Evolutionary conservation across 2,797 vertebrate genomes (phyloP).

Genomic region (Babyrousa celebensis): DNA sequence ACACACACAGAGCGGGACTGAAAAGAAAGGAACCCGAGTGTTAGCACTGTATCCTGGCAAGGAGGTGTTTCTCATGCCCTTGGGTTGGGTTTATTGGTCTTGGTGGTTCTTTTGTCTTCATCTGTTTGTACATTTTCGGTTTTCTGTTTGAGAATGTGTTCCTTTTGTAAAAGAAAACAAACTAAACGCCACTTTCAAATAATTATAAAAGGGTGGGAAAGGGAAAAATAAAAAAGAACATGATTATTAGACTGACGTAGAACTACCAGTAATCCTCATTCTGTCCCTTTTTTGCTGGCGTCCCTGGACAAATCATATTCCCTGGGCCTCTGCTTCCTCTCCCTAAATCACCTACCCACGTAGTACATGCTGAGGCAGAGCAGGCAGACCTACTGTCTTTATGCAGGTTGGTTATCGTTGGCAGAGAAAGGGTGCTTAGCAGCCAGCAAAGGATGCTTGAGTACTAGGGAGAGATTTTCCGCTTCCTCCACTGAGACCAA

Average conservation of each 20-base stretch:
- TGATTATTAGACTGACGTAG: neutral
- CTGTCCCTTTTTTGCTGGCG: neutral
- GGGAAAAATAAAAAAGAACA: neutral
- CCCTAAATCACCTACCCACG: neutral
- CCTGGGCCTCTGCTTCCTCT: neutral
- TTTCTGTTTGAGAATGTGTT: neutral
- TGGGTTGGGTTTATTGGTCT: neutral
- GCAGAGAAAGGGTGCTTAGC: neutral
- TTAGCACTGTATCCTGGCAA: neutral
- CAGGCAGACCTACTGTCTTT: neutral
- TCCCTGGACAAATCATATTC: neutral
- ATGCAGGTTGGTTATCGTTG: neutral
- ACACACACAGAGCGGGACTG: neutral
- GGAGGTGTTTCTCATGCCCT: neutral
- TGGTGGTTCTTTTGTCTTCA: neutral
- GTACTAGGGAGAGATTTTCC: neutral
- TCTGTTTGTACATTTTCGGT: neutral
- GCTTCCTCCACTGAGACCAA: neutral
- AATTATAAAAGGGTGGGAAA: neutral
- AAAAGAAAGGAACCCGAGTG: neutral
- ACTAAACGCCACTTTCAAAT: conserved; percentile 49
- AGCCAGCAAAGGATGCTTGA: neutral
- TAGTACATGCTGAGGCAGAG: neutral
- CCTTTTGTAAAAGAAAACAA: conserved; percentile 56
- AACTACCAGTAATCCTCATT: neutral